These are phyloP conservation scores for Xenentodon cancila DNA, from an alignment of 2,797 vertebrate genomes.

Conservation along the genomic window DNA sequence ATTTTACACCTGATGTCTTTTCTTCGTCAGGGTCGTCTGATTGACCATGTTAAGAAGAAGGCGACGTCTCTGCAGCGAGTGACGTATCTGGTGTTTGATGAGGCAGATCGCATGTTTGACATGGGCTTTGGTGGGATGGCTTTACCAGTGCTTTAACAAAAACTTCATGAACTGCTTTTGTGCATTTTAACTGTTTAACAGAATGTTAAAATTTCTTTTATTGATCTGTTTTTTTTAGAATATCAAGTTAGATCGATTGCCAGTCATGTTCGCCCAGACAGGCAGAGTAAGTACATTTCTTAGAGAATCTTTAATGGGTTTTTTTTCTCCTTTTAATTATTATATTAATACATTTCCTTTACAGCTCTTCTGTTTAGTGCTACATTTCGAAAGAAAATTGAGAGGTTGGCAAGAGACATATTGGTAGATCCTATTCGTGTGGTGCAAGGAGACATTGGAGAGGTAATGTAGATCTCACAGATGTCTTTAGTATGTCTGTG, in stretches of 20 bases:
- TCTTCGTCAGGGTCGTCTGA: slow-evolving; percentile 90
- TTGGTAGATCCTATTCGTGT: slow-evolving; percentile 96
- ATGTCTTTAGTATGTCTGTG: background rate
- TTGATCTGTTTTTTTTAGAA: slow-evolving; percentile 77
- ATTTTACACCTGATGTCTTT: slow-evolving; percentile 10
- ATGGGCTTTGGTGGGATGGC: slow-evolving; percentile 95
- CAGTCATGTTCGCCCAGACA: slow-evolving; percentile 96
- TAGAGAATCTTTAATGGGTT: background rate
- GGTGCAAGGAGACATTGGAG: slow-evolving; percentile 98
- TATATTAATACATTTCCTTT: background rate
- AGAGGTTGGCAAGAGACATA: slow-evolving; percentile 95
- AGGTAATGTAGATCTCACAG: slow-evolving; percentile 76
- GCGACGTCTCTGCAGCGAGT: slow-evolving; percentile 97
- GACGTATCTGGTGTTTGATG: slow-evolving; percentile 97
- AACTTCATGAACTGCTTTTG: background rate
- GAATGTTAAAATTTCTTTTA: background rate
- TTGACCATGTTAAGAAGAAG: slow-evolving; percentile 99
- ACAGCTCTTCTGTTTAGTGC: slow-evolving; percentile 97
- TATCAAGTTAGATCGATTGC: slow-evolving; percentile 97
- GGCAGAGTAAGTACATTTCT: slow-evolving; percentile 90
- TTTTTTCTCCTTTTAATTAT: background rate
- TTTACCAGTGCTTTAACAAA: background rate
- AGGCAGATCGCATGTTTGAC: slow-evolving; percentile 99
- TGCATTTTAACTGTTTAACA: background rate
- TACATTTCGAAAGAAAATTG: slow-evolving; percentile 98